These are phyloP conservation scores for Stramonita haemastoma DNA, from an alignment of 2,888 invertebrate species.

Conservation along the genomic window DNA sequence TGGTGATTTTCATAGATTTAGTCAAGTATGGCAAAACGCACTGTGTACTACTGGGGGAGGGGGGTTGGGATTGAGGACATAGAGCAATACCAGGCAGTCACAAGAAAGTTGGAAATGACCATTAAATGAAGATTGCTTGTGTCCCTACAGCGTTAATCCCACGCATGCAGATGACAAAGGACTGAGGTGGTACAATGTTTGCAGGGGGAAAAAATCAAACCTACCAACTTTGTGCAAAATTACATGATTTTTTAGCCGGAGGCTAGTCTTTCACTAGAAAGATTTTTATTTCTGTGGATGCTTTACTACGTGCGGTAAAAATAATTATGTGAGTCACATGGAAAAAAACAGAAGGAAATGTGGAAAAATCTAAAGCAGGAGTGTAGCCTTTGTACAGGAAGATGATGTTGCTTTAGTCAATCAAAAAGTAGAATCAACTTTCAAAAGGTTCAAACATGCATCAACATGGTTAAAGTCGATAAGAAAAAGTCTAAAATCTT, in stretches of 20 bases:
- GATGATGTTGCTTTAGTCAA: slow-evolving; percentile 37
- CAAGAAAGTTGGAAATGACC: too few relatives aligned
- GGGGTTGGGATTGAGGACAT: too few relatives aligned
- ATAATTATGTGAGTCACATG: neutral
- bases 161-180: too few relatives aligned
- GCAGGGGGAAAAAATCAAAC: too few relatives aligned
- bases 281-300: neutral
- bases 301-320: neutral
- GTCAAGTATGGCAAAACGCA: too few relatives aligned
- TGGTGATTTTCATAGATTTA: too few relatives aligned
- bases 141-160: too few relatives aligned
- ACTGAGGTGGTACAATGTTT: too few relatives aligned
- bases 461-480: neutral
- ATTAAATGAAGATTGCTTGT: too few relatives aligned
- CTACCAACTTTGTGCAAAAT: neutral
- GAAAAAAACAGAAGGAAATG: neutral
- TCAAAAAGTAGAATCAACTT: slow-evolving; percentile 2
- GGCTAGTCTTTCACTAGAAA: neutral
- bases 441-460: neutral
- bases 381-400: neutral
- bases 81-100: too few relatives aligned
- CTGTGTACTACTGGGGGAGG: too few relatives aligned
- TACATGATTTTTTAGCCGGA: neutral
- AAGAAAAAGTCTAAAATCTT: neutral
- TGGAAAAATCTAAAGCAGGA: neutral